Conservation (phyloP, 2,113 vertebrate genomes). For the Ariopsis seemanni region DNA sequence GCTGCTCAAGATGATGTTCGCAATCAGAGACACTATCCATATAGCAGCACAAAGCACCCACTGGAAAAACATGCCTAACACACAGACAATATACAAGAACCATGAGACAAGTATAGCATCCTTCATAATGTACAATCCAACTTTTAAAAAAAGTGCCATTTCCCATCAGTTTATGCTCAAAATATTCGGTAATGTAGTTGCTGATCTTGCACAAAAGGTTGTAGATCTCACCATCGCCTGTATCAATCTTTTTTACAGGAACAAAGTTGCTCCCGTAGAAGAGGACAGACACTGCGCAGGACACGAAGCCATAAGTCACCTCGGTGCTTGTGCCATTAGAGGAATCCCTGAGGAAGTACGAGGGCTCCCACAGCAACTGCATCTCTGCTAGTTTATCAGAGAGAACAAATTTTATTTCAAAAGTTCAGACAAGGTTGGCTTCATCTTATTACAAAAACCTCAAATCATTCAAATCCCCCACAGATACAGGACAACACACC, state of each 20-base stretch:
- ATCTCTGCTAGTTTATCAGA: conserved; percentile 24
- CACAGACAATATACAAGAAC: not conserved
- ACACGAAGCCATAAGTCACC: conserved; percentile 72
- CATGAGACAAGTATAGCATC: not conserved
- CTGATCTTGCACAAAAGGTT: not conserved
- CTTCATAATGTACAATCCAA: not conserved
- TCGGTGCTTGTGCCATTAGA: conserved; percentile 63
- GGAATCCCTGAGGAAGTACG: not conserved
- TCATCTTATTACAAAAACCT: not conserved
- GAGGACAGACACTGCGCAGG: conserved; percentile 71
- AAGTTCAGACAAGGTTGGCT: not conserved
- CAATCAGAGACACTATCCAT: conserved; percentile 78
- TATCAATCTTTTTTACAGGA: conserved; percentile 83
- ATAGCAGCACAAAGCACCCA: conserved; percentile 84
- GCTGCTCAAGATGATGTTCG: conserved; percentile 74
- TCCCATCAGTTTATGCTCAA: not conserved
- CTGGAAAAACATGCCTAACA: conserved; percentile 78
- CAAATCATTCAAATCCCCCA: no score
- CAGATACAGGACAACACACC: no score
- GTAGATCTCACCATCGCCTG: conserved; percentile 76
- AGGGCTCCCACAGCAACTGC: not conserved
- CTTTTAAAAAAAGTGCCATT: not conserved
- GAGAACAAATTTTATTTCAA: not conserved
- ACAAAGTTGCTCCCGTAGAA: conserved; percentile 85
- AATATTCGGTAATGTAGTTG: not conserved